These are phyloP conservation scores for Drosophila prolongata DNA, from an alignment of 2,888 invertebrate genomes.

Conservation along the genomic window DNA sequence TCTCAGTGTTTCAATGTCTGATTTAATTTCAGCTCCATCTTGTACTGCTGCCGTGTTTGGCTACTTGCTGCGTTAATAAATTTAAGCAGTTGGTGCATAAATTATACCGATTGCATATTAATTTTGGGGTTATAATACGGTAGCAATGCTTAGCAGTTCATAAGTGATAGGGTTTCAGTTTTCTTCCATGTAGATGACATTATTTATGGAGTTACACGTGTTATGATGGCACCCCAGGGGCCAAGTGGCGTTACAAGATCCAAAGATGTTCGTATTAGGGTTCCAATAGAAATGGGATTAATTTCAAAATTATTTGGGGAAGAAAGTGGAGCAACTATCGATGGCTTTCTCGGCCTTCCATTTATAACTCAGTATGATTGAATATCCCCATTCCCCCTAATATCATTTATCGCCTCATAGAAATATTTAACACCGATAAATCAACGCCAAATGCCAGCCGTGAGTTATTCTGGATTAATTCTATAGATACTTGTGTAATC, in stretches of 20 bases:
- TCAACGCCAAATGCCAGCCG: constrained; percentile 54
- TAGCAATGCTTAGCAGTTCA: constrained; percentile 35
- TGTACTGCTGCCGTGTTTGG: constrained; percentile 4
- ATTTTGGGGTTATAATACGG: constrained; percentile 50
- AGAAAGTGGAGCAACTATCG: constrained; percentile 27
- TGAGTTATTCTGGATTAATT: constrained; percentile 21
- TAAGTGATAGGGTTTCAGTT: constrained; percentile 39
- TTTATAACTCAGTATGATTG: constrained; percentile 15
- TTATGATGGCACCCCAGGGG: constrained; percentile 71
- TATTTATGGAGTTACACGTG: constrained; percentile 72
- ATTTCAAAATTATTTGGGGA: constrained; percentile 16
- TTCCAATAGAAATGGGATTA: constrained; percentile 6
- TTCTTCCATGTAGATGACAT: constrained; percentile 33
- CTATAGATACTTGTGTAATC: constrained; percentile 44
- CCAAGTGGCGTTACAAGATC: constrained; percentile 46
- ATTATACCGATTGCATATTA: constrained; percentile 73
- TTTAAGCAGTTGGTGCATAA: constrained; percentile 71
- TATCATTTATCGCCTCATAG: constrained; percentile 11
- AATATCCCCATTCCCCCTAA: neutral
- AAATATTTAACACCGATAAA: constrained; percentile 53
- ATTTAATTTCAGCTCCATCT: constrained; percentile 31
- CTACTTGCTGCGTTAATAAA: constrained; percentile 68
- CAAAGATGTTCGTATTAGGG: constrained; percentile 3
- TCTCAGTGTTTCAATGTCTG: neutral
- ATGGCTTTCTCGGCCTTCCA: constrained; percentile 1